Evolutionary conservation across 1,140 invertebrate genomes (phyloP).

Genomic region (Parapsyche elsis): DNA sequence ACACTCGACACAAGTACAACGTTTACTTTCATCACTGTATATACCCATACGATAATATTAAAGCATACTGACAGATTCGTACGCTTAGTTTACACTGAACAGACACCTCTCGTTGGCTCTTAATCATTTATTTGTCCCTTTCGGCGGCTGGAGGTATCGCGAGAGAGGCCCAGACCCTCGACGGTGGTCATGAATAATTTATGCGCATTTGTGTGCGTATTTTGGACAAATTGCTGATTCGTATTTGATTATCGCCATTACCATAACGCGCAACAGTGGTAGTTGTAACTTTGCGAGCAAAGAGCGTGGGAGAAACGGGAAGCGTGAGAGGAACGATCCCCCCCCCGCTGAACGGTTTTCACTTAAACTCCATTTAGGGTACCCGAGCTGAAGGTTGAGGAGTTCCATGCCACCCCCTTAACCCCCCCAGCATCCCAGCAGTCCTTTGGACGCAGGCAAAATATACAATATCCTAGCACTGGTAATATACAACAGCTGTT

Average conservation of each 20-base stretch:
- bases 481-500: constrained; percentile 52
- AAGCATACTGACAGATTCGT: neutral
- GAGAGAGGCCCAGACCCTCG: neutral
- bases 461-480: constrained; percentile 41
- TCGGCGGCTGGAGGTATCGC: neutral
- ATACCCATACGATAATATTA: neutral
- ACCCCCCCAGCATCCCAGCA: neutral
- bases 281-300: constrained; percentile 18
- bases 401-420: neutral
- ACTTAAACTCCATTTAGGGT: constrained; percentile 51
- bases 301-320: constrained; percentile 1
- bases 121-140: neutral
- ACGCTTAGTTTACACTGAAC: neutral
- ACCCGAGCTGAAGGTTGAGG: constrained; percentile 1
- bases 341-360: constrained; percentile 32
- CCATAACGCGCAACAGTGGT: constrained; percentile 26
- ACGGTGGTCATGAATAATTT: constrained; percentile 27
- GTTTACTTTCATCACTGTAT: too few relatives aligned
- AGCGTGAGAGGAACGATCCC: neutral
- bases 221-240: constrained; percentile 44
- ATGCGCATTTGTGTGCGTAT: constrained; percentile 23
- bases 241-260: constrained; percentile 44
- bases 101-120: neutral
- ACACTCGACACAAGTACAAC: too few relatives aligned
- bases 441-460: constrained; percentile 16